Conservation (phyloP, 2,888 invertebrate genomes). For the Argynnis bischoffii region DNA sequence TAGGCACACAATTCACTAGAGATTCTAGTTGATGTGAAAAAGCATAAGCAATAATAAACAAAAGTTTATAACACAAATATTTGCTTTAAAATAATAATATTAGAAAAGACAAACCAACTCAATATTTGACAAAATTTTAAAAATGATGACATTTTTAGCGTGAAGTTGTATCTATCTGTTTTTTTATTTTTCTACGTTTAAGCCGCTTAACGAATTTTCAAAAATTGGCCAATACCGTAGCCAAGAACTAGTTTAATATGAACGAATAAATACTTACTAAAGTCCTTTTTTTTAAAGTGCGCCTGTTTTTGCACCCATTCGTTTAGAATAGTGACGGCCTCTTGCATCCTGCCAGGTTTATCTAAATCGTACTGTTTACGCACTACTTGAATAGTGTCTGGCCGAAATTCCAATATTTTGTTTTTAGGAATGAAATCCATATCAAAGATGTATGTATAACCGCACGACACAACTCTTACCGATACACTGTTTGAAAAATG, state of each 20-base stretch:
- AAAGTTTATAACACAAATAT: too few relatives aligned
- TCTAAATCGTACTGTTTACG: slow-evolving; percentile 49
- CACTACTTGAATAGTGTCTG: slow-evolving; percentile 43
- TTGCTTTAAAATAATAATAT: too few relatives aligned
- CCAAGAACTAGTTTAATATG: not conserved
- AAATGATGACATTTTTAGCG: too few relatives aligned
- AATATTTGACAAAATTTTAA: too few relatives aligned
- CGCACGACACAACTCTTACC: slow-evolving; percentile 14
- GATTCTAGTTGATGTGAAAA: not conserved
- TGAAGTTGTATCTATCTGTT: too few relatives aligned
- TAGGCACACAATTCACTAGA: not conserved
- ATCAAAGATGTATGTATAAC: slow-evolving; percentile 16
- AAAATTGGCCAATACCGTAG: not conserved
- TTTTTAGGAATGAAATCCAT: slow-evolving; percentile 32
- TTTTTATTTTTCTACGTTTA: too few relatives aligned
- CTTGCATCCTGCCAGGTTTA: slow-evolving; percentile 43
- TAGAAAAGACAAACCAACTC: too few relatives aligned
- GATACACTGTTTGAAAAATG: slow-evolving; percentile 22
- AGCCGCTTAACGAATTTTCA: too few relatives aligned
- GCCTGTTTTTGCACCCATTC: slow-evolving; percentile 54
- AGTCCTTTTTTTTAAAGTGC: slow-evolving; percentile 52
- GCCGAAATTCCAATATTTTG: slow-evolving; percentile 41
- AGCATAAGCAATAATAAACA: too few relatives aligned
- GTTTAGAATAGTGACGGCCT: slow-evolving; percentile 51
- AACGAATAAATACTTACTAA: slow-evolving; percentile 46